phyloP scores from a whole-genome alignment of 2,888 invertebrate species.

The Protophormia terraenovae region DNA sequence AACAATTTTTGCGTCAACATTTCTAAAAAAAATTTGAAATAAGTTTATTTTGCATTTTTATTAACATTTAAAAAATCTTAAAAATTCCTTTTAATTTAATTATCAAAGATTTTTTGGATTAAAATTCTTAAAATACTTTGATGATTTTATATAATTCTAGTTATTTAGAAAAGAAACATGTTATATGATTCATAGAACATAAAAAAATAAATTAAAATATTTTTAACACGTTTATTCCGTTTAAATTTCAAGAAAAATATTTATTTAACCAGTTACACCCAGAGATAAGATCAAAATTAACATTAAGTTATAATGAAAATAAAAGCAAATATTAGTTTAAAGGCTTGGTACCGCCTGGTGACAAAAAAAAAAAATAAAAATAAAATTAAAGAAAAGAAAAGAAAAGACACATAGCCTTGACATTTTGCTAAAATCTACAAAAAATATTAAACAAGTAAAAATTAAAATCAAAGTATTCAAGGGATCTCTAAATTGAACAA shows the following conservation, averaged over 20 bases:
- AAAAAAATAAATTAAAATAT: neutral
- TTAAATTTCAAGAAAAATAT: conserved; percentile 14
- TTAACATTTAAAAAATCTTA: neutral
- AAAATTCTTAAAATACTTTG: neutral
- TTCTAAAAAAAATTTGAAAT: neutral
- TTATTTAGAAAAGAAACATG: neutral
- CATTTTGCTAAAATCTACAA: conserved; percentile 34
- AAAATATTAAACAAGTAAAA: neutral
- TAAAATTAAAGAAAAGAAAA: neutral
- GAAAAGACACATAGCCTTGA: conserved; percentile 51
- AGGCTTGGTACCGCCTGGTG: conserved; percentile 59
- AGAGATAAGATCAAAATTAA: conserved; percentile 37
- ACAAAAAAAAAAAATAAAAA: conserved; percentile 1
- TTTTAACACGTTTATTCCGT: conserved; percentile 41
- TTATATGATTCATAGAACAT: conserved; percentile 7
- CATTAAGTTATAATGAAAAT: conserved; percentile 4
- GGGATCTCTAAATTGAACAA: too few species aligned
- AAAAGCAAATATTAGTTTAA: conserved; percentile 20
- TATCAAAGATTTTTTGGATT: neutral
- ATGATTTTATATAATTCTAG: neutral
- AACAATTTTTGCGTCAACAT: too few species aligned
- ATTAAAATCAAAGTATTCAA: neutral
- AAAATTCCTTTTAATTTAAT: neutral
- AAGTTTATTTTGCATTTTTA: too few species aligned
- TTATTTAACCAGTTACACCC: conserved; percentile 31